Base-by-base conservation (phyloP, 1,140 invertebrate species). In the Cylas formicarius region DNA sequence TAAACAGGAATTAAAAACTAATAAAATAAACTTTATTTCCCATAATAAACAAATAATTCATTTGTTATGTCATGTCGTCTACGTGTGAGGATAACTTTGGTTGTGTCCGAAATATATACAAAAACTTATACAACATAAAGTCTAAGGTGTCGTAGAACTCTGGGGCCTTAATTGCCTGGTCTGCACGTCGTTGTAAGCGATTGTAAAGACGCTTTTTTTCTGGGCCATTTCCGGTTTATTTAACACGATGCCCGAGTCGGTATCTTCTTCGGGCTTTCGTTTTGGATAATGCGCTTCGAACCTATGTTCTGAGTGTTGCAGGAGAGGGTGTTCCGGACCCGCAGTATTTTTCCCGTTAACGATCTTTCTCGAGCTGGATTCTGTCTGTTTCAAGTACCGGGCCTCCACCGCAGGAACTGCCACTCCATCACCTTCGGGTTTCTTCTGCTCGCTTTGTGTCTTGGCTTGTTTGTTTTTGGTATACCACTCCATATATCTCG, bases 201-300 rank as follows among this genome's bases (percentile, higher is more conserved):
- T 92, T 1, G 88, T 90, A 56, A 92, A 93, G n/a, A 93, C 80
- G 61, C 88, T 91, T 59, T 91, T 91, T 68, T 91, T 92, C 55
- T 91, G 86, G 16, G 90, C 75, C 45, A 90, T 79, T 31, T 85
- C 80, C 56, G 85, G 73, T 53, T 77, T 63, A 18, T 79, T 78
- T 67, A 84, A 75, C 0, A 78, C 78, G 47, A 84, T 84, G 2
- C 81, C 82, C 1, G 83, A 84, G 62, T 86, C 81, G 19, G 70
- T 61, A 57, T 84, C 80, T 53, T 84, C 80, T 39, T 85, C 81
- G 22, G 66, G 44, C 16, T 55, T 48, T 19, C 52, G 50, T 36
- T 35, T 44, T 6, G 48, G 49, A 41, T 52, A 54, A n/a, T 35
- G 46, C 2, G 13, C 48, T 38, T 86, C 82, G 55, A 78, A 85